Base-by-base conservation (phyloP, 1,140 invertebrate genomes). In the Monomorium pharaonis region DNA sequence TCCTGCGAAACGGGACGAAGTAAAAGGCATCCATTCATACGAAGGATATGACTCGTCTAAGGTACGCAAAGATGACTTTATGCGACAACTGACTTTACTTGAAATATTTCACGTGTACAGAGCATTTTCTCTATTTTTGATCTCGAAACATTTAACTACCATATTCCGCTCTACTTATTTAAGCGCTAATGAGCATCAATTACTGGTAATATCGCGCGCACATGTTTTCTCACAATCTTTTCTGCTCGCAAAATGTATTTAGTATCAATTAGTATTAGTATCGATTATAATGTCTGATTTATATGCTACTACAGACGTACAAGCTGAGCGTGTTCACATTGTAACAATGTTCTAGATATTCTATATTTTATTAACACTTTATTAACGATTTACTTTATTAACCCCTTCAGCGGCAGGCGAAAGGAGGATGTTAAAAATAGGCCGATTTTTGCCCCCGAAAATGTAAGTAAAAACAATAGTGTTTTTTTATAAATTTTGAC, bases 91-190 rank as follows among this genome's bases (percentile, higher is more conserved):
- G 21, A 16, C 63, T 5, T 67, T 24, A 67, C 4, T 33, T 37
- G 42, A 37, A 65, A 67, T 24, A 78, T 24, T 14, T 44, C 56
- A n/a, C 4, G 3, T 24, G 10, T 42, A 9, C 42, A 62, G n/a
- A 51, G 37, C 42, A 37, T 60, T 69, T 42, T 24, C 21, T 42
- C 56, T 84, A 84, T 84, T 78, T 89, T 75, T 62, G 54, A 78
- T 83, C 81, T 86, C 62, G 85, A 89, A 86, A 86, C 84, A 88
- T 81, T 90, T 77, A 77, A 90, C 85, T 70, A 87, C 75, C 87
- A 91, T 86, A 89, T 86, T n/a, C 6, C n/a, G 2, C 2, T n/a
- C 85, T 37, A 37, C n/a, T 80, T 70, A 67, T 88, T 85, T 85
- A 78, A 89, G 84, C 84, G 77, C 77, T 70, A 80, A 78, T 67